A percentile compares a stretch with the other conserved stretches of the same genome.
Conservation (phyloP, 2,113 vertebrate genomes). For the Esox niger region DNA sequence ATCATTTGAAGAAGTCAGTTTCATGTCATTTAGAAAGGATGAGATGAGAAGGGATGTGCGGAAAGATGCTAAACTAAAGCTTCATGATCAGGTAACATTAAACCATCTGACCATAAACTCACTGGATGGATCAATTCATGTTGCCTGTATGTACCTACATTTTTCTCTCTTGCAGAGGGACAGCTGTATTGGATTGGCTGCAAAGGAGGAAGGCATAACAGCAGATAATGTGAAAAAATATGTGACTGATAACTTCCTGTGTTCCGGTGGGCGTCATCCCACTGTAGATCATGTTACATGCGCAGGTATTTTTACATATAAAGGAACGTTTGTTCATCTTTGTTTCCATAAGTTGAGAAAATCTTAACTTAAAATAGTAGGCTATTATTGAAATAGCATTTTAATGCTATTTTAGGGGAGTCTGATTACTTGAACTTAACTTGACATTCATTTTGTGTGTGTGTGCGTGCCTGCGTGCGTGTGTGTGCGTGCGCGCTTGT, state of each 20-base stretch:
- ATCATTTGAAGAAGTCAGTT: constrained; percentile 48
- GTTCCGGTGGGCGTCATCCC: constrained; percentile 50
- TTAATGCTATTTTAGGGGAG: too few species aligned
- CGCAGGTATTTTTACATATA: constrained; percentile 47
- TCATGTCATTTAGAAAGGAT: constrained; percentile 37
- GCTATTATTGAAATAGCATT: not conserved
- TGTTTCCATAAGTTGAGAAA: too few species aligned
- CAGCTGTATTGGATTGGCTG: constrained; percentile 59
- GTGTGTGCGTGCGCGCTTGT: not conserved
- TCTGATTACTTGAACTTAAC: not conserved
- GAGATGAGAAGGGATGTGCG: not conserved
- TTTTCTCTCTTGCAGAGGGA: constrained; percentile 42
- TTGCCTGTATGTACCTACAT: too few species aligned
- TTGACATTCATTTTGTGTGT: not conserved
- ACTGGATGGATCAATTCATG: too few species aligned
- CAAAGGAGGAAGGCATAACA: constrained; percentile 21
- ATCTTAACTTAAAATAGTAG: too few species aligned
- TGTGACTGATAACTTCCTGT: constrained; percentile 72
- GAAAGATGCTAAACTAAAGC: constrained; percentile 55
- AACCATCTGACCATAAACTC: constrained; percentile 3
- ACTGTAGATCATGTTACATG: constrained; percentile 58
- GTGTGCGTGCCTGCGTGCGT: too few species aligned
- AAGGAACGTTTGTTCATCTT: too few species aligned
- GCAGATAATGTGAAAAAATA: constrained; percentile 7
- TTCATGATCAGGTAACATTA: constrained; percentile 36